These are phyloP conservation scores for Microchirus variegatus DNA, from an alignment of 2,797 vertebrate species.

Conservation along the genomic window DNA sequence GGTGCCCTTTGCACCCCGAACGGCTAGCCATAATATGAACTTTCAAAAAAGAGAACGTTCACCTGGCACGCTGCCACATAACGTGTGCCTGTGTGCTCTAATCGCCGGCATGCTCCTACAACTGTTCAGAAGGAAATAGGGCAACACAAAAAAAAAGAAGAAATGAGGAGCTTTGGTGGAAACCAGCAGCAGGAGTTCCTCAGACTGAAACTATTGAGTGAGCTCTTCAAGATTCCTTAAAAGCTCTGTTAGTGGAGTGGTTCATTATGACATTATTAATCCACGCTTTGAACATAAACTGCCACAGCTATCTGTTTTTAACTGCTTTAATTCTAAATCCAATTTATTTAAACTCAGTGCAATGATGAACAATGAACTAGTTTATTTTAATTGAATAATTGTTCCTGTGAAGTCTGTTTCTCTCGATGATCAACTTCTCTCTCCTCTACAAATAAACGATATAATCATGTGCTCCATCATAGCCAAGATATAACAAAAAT, in stretches of 20 bases:
- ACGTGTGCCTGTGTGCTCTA: conserved; percentile 59
- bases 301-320: no score
- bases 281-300: no score
- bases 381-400: not conserved
- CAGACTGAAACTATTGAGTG: conserved; percentile 22
- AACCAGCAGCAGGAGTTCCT: conserved; percentile 20
- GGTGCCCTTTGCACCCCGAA: conserved; percentile 64
- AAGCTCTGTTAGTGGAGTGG: conserved; percentile 20
- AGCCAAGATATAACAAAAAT: not conserved
- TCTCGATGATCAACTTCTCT: no score
- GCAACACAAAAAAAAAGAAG: conserved; percentile 8
- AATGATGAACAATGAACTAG: not conserved
- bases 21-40: conserved; percentile 71
- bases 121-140: conserved; percentile 47
- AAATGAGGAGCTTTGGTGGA: conserved; percentile 18
- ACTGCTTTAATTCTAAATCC: no score
- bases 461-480: no score
- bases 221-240: conserved; percentile 10
- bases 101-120: conserved; percentile 47
- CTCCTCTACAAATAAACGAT: no score
- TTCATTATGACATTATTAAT: conserved; percentile 1
- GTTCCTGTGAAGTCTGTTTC: not conserved
- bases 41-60: conserved; percentile 56
- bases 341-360: not conserved
- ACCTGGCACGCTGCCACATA: conserved; percentile 51